Percentiles rank a stretch among this genome's conserved stretches.
These are phyloP conservation scores for Alaudala cheleensis DNA, from an alignment of 2,113 vertebrate species.

Conservation along the genomic window DNA sequence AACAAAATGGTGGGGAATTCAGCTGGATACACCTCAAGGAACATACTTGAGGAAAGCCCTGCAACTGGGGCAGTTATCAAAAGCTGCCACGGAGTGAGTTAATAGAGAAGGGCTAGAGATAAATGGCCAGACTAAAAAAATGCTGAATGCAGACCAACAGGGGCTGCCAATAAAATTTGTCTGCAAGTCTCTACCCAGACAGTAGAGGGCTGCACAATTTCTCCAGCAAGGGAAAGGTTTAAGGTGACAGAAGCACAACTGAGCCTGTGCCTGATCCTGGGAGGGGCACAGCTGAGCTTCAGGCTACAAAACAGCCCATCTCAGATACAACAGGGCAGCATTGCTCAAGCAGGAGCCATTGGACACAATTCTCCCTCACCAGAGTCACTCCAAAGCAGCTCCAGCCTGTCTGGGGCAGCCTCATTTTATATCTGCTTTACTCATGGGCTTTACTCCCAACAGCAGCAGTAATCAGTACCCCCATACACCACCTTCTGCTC, in stretches of 20 bases:
- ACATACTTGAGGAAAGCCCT: not conserved
- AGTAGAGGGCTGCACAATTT: conserved; percentile 2
- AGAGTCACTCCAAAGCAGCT: not conserved
- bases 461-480: not conserved
- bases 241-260: not conserved
- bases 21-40: not conserved
- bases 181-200: not conserved
- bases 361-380: not conserved
- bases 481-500: not conserved
- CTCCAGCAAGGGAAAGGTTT: not conserved
- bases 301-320: not conserved
- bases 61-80: not conserved
- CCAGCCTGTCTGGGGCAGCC: not conserved
- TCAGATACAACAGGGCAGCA: not conserved
- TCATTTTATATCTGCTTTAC: not conserved
- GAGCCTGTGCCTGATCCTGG: not conserved
- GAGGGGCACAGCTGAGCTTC: not conserved
- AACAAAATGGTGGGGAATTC: not conserved
- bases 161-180: not conserved
- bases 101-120: not conserved
- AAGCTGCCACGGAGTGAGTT: not conserved
- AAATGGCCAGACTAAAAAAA: not conserved
- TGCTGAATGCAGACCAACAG: not conserved
- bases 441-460: not conserved
- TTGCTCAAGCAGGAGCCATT: not conserved